Evolutionary conservation across 2,797 vertebrate genomes (phyloP).

Genomic region (Acrocephalus scirpaceus): DNA sequence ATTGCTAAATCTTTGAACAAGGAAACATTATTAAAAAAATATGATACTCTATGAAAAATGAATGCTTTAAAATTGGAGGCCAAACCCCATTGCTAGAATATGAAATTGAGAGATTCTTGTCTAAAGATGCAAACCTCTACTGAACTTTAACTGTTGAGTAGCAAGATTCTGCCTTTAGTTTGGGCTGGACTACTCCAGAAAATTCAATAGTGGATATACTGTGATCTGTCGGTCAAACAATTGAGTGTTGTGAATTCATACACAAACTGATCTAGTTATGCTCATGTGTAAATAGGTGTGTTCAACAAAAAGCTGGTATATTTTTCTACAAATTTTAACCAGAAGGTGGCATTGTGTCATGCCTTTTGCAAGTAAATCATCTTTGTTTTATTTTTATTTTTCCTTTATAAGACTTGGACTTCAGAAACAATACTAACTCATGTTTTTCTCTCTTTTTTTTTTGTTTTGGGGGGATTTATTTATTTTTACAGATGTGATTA

Average conservation of each 20-base stretch:
- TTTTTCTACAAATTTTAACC: conserved; percentile 58
- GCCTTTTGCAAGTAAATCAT: conserved; percentile 41
- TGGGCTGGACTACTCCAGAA: neutral
- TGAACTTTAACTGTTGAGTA: neutral
- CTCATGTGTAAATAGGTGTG: neutral
- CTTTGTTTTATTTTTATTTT: neutral
- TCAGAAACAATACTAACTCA: neutral
- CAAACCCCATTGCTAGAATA: neutral
- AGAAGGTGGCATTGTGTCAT: conserved; percentile 75
- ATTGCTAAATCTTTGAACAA: neutral
- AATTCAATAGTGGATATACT: neutral
- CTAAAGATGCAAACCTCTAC: neutral
- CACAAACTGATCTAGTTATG: neutral
- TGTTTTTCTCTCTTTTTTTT: neutral
- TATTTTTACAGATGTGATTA: neutral
- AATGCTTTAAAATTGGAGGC: neutral
- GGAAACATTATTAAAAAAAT: neutral
- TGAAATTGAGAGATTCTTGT: neutral
- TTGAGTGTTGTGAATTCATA: neutral
- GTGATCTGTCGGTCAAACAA: neutral
- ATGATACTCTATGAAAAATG: neutral
- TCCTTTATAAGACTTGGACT: neutral
- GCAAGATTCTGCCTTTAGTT: neutral
- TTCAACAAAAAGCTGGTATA: neutral
- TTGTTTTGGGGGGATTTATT: neutral